Conservation (phyloP, 1,140 invertebrate species). For the Scylla paramamosain region DNA sequence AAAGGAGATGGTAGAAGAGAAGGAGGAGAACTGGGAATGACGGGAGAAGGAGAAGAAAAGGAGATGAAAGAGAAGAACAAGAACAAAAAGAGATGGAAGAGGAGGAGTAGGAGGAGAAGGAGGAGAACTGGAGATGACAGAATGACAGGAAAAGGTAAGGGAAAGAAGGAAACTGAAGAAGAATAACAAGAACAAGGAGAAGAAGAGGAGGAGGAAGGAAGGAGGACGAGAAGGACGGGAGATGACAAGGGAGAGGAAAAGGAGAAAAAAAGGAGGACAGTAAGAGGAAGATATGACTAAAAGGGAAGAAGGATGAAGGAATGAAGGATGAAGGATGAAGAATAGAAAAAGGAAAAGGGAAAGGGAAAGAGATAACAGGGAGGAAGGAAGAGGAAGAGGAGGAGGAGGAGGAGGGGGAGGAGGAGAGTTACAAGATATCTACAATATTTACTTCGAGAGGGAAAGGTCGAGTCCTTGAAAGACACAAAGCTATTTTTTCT, state of each 20-base stretch:
- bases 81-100: not conserved
- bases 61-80: not conserved
- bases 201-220: not conserved
- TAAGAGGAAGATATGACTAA: too few species aligned
- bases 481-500: not conserved
- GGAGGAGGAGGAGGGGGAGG: not conserved
- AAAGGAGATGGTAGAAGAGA: too few species aligned
- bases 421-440: too few species aligned
- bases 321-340: too few species aligned
- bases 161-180: not conserved
- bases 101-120: not conserved
- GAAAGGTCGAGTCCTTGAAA: too few species aligned
- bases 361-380: too few species aligned
- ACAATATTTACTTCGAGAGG: too few species aligned
- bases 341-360: not conserved
- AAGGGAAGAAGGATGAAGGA: too few species aligned
- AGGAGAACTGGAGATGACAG: not conserved
- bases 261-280: too few species aligned
- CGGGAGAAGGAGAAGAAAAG: not conserved
- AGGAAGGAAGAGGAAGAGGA: not conserved
- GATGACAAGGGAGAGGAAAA: not conserved
- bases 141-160: not conserved
- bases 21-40: not conserved
- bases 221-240: not conserved
- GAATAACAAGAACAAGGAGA: not conserved